Base-by-base conservation (phyloP, 2,888 invertebrate species). In the Luffia ferchaultella region DNA sequence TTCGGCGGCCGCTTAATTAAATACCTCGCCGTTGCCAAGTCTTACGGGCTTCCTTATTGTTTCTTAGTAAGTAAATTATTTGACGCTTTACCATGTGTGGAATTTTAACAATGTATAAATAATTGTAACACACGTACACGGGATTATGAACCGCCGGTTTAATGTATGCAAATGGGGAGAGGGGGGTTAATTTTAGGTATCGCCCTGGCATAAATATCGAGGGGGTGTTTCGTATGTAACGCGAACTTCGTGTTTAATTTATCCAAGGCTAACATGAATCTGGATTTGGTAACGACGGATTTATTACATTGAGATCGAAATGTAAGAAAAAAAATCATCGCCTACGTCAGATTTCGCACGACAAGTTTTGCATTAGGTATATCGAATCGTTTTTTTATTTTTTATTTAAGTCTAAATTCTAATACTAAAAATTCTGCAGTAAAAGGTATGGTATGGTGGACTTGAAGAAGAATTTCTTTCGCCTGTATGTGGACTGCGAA, bases 21-120 rank as follows among this genome's bases (percentile, higher is more conserved):
- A 47, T 47, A 47, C 47, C 43, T n/a, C 9, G 43, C 43, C 47
- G 47, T 47, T 30, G n/a, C 47, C 20, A 47, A 47, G 47, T 20
- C 40, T 19, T 20, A 40, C 20, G 47, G 46, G 18, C 16, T 18
- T 30, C 40, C 20, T 47, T 47, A 47, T 47, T 47, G 47, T 47
- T 47, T 47, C 30, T 30, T 16, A 47, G 40, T 18, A 40, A 17
- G 47, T 30, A 47, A 47, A 47, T 47, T 47, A 47, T 40, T n/a
- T 30, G 17, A 47, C 47, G 20, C n/a, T 30, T 3, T 47, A 18
- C 20, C 20, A 30, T 12, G 20, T 9, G 40, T 40, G 7, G 12
- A 40, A 12, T 12, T 40, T 12, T 9, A 40, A 12, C 30, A 12
- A 12, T 12, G 30, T 30, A 30, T 12, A 30, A 30, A 12, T 30